A percentile compares a stretch with the other conserved stretches of the same genome.
Conservation (phyloP, 92 coral and sea anemone species). For the Phenganax stokvisi region DNA sequence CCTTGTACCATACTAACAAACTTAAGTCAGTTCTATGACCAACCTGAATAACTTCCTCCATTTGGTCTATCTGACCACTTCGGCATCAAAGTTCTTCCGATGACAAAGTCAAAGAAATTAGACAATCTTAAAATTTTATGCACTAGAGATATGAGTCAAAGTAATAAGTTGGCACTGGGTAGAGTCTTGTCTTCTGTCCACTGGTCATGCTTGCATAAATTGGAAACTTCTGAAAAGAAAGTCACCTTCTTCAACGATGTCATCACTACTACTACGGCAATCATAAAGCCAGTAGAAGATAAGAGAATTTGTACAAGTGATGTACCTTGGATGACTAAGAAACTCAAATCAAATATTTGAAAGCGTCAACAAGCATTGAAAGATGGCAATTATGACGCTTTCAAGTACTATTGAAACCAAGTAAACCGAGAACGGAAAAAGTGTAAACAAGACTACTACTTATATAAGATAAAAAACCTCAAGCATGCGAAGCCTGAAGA, state of each 20-base stretch:
- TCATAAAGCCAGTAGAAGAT: background rate
- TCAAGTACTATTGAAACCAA: constrained; percentile 17
- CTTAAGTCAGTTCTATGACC: constrained; percentile 18
- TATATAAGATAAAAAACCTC: constrained; percentile 7
- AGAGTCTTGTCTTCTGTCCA: constrained; percentile 1
- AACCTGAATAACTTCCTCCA: constrained; percentile 28
- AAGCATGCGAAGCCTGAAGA: constrained; percentile 15
- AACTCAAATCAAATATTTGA: constrained; percentile 16
- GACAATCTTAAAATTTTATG: background rate
- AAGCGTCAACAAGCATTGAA: constrained; percentile 24
- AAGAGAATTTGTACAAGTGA: constrained; percentile 15
- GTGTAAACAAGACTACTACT: constrained; percentile 6
- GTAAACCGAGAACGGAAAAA: constrained; percentile 31
- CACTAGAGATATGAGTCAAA: background rate
- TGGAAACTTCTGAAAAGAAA: constrained; percentile 8
- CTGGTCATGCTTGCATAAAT: background rate
- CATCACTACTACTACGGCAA: background rate
- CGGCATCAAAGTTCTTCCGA: constrained; percentile 14
- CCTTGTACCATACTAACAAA: constrained; percentile 37
- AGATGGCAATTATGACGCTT: background rate
- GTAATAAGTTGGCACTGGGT: background rate
- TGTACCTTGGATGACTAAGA: constrained; percentile 29
- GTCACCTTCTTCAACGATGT: background rate
- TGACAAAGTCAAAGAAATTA: too few relatives aligned
- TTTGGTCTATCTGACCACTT: constrained; percentile 45